Evolutionary conservation across 1,140 invertebrate species (phyloP).

Genomic region (Polypedilum pembai): DNA sequence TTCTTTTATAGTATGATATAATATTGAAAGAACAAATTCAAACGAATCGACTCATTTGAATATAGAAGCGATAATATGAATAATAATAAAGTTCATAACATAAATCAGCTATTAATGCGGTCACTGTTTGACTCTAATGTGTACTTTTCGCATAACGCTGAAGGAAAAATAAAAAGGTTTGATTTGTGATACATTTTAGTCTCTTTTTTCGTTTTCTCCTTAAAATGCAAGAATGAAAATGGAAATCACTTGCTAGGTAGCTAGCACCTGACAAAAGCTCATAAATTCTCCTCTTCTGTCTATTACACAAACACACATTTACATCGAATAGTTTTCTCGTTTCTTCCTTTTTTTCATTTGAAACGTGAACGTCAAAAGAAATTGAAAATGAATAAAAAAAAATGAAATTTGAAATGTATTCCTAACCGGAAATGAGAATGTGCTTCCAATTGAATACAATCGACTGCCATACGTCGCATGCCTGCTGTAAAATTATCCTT

Average conservation of each 20-base stretch:
- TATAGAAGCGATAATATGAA: too few species aligned
- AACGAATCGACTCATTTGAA: too few species aligned
- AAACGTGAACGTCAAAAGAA: conserved; percentile 3
- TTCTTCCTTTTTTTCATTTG: neutral
- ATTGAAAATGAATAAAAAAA: neutral
- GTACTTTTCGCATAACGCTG: too few species aligned
- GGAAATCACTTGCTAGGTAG: too few species aligned
- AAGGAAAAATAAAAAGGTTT: too few species aligned
- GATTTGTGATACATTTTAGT: too few species aligned
- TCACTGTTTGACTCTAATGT: too few species aligned
- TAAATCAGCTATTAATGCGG: too few species aligned
- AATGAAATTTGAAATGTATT: neutral
- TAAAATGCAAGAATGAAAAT: too few species aligned
- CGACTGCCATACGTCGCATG: neutral
- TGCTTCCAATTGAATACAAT: neutral
- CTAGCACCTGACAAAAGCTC: conserved; percentile 8
- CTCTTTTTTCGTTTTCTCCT: too few species aligned
- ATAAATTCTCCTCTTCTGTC: neutral
- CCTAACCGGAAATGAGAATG: conserved; percentile 7
- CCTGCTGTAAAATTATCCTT: neutral
- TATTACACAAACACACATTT: neutral
- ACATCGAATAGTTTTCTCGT: neutral
- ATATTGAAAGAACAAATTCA: too few species aligned
- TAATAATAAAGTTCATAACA: too few species aligned
- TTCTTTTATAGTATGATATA: neutral